Conservation (phyloP, 2,888 invertebrate species). For the Papilio demoleus region DNA sequence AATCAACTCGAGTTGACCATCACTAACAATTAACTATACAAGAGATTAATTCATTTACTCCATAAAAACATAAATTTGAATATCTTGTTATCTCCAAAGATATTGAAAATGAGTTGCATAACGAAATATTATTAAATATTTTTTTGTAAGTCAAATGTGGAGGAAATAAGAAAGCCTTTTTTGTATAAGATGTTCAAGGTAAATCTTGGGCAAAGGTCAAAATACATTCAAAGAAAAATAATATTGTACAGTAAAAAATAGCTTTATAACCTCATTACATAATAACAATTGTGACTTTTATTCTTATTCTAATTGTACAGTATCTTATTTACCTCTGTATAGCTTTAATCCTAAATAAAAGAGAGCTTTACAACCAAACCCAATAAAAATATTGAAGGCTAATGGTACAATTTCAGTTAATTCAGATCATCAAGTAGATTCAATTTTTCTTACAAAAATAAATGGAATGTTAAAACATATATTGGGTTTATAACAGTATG, state of each 20-base stretch:
- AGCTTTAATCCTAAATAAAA: background rate
- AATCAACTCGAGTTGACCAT: no score
- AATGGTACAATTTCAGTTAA: background rate
- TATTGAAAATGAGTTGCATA: background rate
- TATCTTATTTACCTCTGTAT: background rate
- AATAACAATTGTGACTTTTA: background rate
- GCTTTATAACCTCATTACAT: background rate
- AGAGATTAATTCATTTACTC: no score
- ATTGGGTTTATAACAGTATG: background rate
- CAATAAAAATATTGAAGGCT: background rate
- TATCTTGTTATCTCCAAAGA: background rate
- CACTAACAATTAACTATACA: no score
- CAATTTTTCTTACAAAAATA: background rate
- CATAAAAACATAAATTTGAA: background rate
- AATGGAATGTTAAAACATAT: conserved; percentile 3
- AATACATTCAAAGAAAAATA: background rate
- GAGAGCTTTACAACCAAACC: background rate
- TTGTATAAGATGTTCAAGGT: background rate
- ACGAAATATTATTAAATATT: background rate
- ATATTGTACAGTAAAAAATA: background rate
- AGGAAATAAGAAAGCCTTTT: background rate
- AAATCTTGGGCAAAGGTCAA: background rate
- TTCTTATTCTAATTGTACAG: background rate
- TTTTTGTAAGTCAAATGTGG: background rate
- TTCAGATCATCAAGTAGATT: background rate